Evolutionary conservation across 2,888 invertebrate genomes (phyloP).

Genomic region (Tuta absoluta): DNA sequence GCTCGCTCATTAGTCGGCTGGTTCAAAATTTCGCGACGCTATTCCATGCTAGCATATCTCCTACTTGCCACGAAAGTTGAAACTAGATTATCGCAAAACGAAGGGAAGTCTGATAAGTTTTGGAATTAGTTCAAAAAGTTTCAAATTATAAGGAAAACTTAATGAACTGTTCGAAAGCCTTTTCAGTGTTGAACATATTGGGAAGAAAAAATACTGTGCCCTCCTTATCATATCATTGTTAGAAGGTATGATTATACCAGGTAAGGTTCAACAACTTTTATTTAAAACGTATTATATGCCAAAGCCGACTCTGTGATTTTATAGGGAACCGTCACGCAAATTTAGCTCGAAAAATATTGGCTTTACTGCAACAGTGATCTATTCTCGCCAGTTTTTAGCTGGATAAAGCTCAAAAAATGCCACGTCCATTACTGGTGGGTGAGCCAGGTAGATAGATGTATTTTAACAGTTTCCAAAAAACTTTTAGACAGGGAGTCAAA

Average conservation of each 20-base stretch:
- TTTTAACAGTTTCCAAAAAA: conserved; percentile 1
- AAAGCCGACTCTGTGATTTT: background rate
- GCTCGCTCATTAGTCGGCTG: conserved; percentile 53
- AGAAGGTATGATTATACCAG: background rate
- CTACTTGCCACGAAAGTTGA: background rate
- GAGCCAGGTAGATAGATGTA: conserved; percentile 1
- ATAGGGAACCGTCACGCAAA: conserved; percentile 9
- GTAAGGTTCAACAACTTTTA: background rate
- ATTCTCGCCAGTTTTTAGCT: conserved; percentile 6
- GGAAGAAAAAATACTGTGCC: background rate
- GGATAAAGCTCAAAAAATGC: background rate
- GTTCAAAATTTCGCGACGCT: background rate
- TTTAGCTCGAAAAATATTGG: conserved; percentile 25
- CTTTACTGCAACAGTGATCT: conserved; percentile 12
- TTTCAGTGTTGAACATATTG: background rate
- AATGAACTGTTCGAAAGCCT: background rate
- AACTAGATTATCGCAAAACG: background rate
- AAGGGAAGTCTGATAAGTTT: conserved; percentile 13
- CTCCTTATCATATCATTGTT: background rate
- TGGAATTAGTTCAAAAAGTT: background rate
- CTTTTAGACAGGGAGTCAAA: background rate
- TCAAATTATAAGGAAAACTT: conserved; percentile 1
- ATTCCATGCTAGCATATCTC: conserved; percentile 9
- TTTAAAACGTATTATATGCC: background rate
- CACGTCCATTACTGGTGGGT: background rate